Base-by-base conservation (phyloP, 2,888 invertebrate genomes). In the Dolomedes plantarius region DNA sequence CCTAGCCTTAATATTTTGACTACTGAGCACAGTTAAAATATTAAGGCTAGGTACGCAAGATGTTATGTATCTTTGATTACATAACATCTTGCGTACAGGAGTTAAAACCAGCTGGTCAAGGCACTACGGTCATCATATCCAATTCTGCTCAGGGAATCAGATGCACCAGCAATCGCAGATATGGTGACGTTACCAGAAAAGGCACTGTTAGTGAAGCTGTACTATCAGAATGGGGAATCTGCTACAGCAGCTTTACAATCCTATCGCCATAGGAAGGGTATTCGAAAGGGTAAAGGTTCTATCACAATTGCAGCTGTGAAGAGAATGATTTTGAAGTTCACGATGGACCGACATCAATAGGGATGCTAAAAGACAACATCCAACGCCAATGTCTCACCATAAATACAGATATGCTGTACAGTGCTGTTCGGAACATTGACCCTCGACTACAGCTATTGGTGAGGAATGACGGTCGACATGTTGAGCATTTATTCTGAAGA, bases 341-440 rank as follows among this genome's bases (percentile, higher is more conserved):
- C 7, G 5, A 23, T 5, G 3, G 27, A 2, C 19, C 27, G 27
- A 27, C 19, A 13, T 23, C 19, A 11, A 7, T 27, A 62, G 62
- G 3, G 27, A 23, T 62, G 19, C 23, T 62, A 16, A 62, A 27
- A 2, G 19, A 2, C 13, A 27, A 13, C 62, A 27, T 13, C 27
- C 23, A 28, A 16, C 5, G 50, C 7, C 19, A 50, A 50, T 50
- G 6, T 19, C 50, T 50, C 50, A 50, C 50, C 16, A 50, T 50
- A 5, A 16, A 19, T 62, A 23, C 28, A 28, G 27, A 62, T 28
- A 23, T 27, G 27, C 62, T 62, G 5, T 2, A 62, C 62, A 62
- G 3, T 62, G 27, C 62, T 62, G 62, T 62, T 62, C 62, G 27
- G 62, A 46, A 46, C 46, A 50, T 50, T 19, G 19, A 50, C 19